Base-by-base conservation (phyloP, 2,113 vertebrate species). In the Aldabrachelys gigantea region DNA sequence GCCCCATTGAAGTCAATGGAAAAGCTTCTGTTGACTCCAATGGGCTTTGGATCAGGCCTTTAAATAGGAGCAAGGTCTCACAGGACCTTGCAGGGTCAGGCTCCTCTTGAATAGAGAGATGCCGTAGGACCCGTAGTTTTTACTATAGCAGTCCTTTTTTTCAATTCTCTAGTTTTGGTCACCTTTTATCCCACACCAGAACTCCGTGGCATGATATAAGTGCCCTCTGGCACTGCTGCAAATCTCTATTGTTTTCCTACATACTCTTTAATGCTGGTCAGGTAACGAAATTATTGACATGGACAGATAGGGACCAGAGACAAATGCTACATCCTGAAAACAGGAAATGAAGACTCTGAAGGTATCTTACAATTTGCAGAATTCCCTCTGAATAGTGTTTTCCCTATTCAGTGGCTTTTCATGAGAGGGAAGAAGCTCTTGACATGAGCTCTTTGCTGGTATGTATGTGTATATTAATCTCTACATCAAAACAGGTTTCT, bases 201-300 rank as follows among this genome's bases (percentile, higher is more conserved):
- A 11, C 87, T 84, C 47, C 82, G 38, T 87, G 84, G 44, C 1
- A 1, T 35, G 31, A 10, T 54, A 13, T 2, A 85, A 0, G 0
- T n/a, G n/a, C 24, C 13, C 62, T 93, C 44, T 35, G 17, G 79
- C 80, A 54, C 44, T 90, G 89, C 82, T 50, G 1, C 44, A 83
- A 41, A 38, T 82, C 9, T 54, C 29, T 56, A 59, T 5, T 24
- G 13, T 17, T 88, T 78, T 17, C 16, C 12, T 84, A 3, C 0
- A 1, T 7, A 0, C 29, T 1, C 19, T 90, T 2, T 41, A 85
- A 22, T 87, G 9, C 78, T 82, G 82, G 24, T 92, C 78, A 1
- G 2, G 41, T 85, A 84, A n/a, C 41, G 14, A 79, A 54, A 80
- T 92, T 85, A 27, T 82, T 90, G 87, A 59, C 4, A 1, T 47